Conservation (phyloP, 2,797 vertebrate species). For the Phoebastria nigripes region DNA sequence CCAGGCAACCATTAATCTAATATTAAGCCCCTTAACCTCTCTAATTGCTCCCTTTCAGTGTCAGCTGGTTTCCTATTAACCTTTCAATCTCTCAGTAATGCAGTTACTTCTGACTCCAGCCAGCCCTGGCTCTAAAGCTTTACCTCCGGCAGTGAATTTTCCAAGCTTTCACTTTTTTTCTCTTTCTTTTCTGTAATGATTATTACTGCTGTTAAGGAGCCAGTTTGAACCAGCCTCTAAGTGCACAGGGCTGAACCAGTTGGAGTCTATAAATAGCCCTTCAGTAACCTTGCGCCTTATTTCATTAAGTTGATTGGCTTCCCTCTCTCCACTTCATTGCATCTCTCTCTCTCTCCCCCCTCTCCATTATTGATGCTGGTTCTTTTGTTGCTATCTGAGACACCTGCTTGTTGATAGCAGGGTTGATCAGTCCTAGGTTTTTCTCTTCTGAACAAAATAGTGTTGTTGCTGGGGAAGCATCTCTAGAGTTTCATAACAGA, state of each 20-base stretch:
- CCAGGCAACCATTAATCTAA: constrained; percentile 66
- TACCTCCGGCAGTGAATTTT: constrained; percentile 67
- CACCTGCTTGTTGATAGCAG: background rate
- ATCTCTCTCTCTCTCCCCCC: background rate
- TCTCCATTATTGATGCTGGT: constrained; percentile 30
- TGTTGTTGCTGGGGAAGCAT: background rate
- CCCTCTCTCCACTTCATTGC: background rate
- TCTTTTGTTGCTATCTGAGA: constrained; percentile 8
- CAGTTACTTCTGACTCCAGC: constrained; percentile 64
- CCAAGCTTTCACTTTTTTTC: constrained; percentile 1
- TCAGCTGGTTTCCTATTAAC: constrained; percentile 72
- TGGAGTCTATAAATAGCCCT: constrained; percentile 13
- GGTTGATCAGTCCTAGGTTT: background rate
- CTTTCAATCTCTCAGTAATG: constrained; percentile 69
- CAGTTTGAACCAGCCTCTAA: background rate
- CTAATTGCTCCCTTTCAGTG: constrained; percentile 67
- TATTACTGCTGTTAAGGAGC: constrained; percentile 35
- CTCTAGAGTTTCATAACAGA: background rate
- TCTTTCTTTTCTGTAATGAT: constrained; percentile 2
- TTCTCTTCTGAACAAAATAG: background rate
- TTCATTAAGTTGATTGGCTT: constrained; percentile 45
- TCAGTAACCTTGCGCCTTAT: background rate
- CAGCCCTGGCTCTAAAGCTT: constrained; percentile 31
- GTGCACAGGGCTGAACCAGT: background rate
- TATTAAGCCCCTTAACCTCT: constrained; percentile 69